Evolutionary conservation across 2,113 vertebrate genomes (phyloP).

Genomic region (Sapajus apella): DNA sequence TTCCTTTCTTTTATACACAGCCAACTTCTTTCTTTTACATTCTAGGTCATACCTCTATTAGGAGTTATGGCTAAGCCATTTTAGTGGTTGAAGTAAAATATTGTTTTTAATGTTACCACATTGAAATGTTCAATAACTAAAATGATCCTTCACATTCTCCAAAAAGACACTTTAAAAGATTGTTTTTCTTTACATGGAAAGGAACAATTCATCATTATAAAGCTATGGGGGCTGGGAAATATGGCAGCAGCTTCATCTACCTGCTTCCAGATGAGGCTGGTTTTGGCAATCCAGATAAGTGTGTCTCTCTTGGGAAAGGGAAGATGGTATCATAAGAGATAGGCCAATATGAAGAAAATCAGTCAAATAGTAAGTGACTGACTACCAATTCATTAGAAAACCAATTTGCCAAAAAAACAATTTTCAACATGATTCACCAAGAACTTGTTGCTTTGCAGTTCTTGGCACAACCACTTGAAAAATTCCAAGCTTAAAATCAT

Average conservation of each 20-base stretch:
- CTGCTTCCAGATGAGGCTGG: background rate
- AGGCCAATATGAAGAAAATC: slow-evolving; percentile 8
- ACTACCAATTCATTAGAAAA: background rate
- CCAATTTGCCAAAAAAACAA: background rate
- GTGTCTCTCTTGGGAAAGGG: background rate
- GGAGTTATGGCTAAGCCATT: background rate
- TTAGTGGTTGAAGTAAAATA: background rate
- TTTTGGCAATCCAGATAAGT: background rate
- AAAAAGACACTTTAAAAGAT: background rate
- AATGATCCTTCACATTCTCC: background rate
- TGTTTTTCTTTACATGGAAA: background rate
- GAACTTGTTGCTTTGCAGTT: background rate
- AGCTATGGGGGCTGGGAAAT: background rate
- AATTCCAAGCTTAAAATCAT: background rate
- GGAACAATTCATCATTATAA: background rate
- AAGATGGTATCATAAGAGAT: background rate
- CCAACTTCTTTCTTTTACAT: background rate
- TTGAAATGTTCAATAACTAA: background rate
- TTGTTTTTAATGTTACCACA: background rate
- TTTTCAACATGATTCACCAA: slow-evolving; percentile 19
- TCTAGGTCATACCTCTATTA: background rate
- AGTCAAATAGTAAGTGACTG: slow-evolving; percentile 6
- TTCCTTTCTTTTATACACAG: background rate
- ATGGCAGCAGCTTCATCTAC: background rate
- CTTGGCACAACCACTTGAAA: slow-evolving; percentile 33